Evolutionary conservation across 1,140 invertebrate species (phyloP), one percentile per base, ranked within the genome.

Genomic region (Drosophila kikkawai): DNA sequence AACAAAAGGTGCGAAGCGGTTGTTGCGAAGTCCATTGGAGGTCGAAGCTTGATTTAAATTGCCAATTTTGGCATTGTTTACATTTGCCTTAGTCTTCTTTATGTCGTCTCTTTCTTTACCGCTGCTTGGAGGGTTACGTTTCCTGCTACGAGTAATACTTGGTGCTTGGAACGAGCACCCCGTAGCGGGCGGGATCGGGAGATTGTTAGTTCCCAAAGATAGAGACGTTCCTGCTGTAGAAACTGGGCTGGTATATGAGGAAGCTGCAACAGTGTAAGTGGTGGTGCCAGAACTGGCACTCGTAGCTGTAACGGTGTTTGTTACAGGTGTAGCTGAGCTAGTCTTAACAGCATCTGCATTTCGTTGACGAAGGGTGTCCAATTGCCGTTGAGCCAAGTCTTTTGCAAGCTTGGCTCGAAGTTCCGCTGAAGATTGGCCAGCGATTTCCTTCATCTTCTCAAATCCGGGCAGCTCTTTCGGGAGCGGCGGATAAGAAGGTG

Each of bases 361-460:
- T 12, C 29, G 32, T 15, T 45, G 44, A 12, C 17, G n/a, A 5
- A 45, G 17, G 3, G 44, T 3, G 44, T 44, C n/a, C 42, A 44
- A 41, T 41, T 11, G 42, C n/a, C 7, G 7, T 17, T 9, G n/a
- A 44, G 42, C 42, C 42, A 44, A 9, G 9, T 47, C 44, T 47
- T 7, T 55, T 37, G 26, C 51, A 13, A 37, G 17, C 34, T 22
- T 37, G 12, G 51, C 17, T 37, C 51, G 11, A 15, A 55, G 51
- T 37, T 55, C 34, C 51, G 32, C 51, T 22, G 51, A 17, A 55
- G 51, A 45, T 58, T 34, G 56, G 41, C 56, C 56, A 58, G 56
- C 56, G 41, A 34, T 19, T 32, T 44, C 11, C 7, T 59, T 59
- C 41, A 45, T 34, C 41, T 59, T 45, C n/a, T 45, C 41, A 34